Evolutionary conservation across 1,140 invertebrate genomes (phyloP), one percentile per base, ranked within the genome.

Genomic region (Cheumatopsyche charites): DNA sequence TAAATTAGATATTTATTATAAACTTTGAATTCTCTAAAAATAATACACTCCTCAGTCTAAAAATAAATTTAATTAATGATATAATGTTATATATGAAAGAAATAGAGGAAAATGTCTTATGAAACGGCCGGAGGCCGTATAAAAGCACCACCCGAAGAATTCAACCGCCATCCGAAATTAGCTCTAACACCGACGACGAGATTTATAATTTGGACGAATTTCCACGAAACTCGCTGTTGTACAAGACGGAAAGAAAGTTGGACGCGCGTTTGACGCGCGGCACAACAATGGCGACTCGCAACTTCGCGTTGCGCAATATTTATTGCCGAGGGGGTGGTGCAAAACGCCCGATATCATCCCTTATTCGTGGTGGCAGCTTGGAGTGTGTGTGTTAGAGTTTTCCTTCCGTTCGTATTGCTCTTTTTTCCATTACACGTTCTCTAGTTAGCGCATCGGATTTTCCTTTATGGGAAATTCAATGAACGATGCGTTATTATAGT

Each of bases 211-310:
- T 58, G 55, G 19, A 9, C 29, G 29, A 36, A 36, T 36, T 36
- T 36, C 29, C 3, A 3, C 3, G 55, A 58, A 58, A 58, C 23
- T 58, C n/a, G n/a, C n/a, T 58, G 55, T 26, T 58, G 55, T 26
- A 15, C 11, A 58, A 58, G 55, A 58, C 21, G 55, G 55, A 58
- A 58, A 58, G 55, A 58, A 58, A 58, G 55, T 58, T 58, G 55
- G 21, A 13, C 21, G 29, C 29, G 29, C 29, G 55, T 13, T 58
- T 26, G 55, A 58, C 55, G 55, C 15, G 55, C 55, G 12, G 55
- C 23, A 21, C 49, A 12, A 23, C 7, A 12, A 23, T 21, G 12
- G 15, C 55, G 11, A 58, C 23, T 25, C 17, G 55, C 21, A 58
- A 58, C 55, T 58, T 58, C 21, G 29, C 29, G 55, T 58, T 58